phyloP scores from a whole-genome alignment of 2,888 invertebrate genomes.

The Orthosia gracilis region DNA sequence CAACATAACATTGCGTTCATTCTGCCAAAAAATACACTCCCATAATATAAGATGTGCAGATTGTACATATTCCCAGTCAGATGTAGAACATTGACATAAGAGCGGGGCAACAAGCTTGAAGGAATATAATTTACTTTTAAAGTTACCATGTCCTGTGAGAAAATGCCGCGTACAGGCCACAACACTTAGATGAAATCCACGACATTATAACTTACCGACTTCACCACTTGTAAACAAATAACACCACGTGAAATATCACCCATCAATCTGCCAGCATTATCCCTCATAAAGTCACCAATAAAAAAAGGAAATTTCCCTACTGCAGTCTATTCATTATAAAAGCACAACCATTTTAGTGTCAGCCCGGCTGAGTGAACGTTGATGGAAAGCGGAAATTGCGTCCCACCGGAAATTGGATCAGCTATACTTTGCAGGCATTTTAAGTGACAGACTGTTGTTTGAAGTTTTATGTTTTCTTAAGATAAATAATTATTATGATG shows the following conservation, averaged over 20 bases:
- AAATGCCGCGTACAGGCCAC: too few species aligned
- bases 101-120: too few species aligned
- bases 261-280: not conserved
- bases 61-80: too few species aligned
- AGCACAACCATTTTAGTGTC: constrained; percentile 51
- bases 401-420: constrained; percentile 37
- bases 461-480: not conserved
- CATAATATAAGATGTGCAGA: too few species aligned
- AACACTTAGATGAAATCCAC: not conserved
- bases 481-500: not conserved
- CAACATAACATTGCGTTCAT: too few species aligned
- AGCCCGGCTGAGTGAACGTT: constrained; percentile 29
- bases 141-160: too few species aligned
- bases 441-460: constrained; percentile 34
- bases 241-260: not conserved
- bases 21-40: too few species aligned
- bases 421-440: constrained; percentile 22
- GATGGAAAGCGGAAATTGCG: constrained; percentile 54
- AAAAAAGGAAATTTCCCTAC: constrained; percentile 13
- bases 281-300: not conserved
- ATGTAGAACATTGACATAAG: too few species aligned
- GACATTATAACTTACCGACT: too few species aligned
- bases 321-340: constrained; percentile 37
- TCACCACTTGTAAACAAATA: not conserved
- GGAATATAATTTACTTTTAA: too few species aligned